Evolutionary conservation across 1,140 invertebrate species (phyloP), one percentile per base, ranked within the genome.

Genomic region (Zaprionus inermis): DNA sequence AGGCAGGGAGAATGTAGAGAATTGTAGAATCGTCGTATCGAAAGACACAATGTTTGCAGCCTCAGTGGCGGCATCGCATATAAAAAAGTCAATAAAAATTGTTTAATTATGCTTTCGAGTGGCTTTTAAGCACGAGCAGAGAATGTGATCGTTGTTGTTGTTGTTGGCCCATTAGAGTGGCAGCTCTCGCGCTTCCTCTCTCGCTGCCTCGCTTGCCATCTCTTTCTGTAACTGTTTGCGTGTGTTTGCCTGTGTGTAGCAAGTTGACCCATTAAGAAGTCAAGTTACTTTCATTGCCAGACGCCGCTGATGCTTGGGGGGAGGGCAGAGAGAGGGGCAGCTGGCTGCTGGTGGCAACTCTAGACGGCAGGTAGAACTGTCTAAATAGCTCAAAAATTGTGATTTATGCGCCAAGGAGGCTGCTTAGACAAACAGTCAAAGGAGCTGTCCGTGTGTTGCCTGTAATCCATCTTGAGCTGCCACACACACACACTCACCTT

Each of bases 81-180:
- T 63, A 68, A 60, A 69, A 86, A 79, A 89, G 83, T 86, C 83
- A 86, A 86, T 88, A 86, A 86, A 86, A 86, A 89, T 83, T 88
- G 83, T 86, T 86, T 88, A 86, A 88, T 86, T 86, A 86, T 77
- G 72, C 83, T 86, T 86, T 88, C 76, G 76, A 85, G 82, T 60
- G 80, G 80, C 80, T 78, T 81, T 82, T 68, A 69, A 74, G 81
- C 81, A 81, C 78, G 78, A 76, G 78, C 70, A 82, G 69, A 69
- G 74, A 73, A 64, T 77, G 70, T 72, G 72, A 72, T 71, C 57
- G 71, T 65, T 74, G 72, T 74, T 75, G 72, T 74, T 75, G 72
- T 75, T 75, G 72, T 74, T 70, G 72, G 78, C 73, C 73, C 67
- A 71, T 78, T 78, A 71, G 81, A 84, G 70, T 44, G 81, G 68